phyloP scores from a whole-genome alignment of 2,888 invertebrate genomes.

The Eristalis arbustorum region DNA sequence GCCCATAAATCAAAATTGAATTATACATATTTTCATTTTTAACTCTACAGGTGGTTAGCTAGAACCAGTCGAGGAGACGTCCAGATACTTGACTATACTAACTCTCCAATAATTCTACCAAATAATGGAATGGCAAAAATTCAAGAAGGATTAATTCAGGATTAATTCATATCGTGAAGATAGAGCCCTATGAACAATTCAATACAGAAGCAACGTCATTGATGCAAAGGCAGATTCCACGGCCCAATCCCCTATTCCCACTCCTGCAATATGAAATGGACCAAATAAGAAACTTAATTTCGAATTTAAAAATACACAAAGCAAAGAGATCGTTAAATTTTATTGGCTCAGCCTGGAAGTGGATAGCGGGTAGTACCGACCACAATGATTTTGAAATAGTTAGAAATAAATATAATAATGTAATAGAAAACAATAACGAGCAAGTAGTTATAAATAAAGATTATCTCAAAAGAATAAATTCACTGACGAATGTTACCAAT shows the following conservation, averaged over 20 bases:
- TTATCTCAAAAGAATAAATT: background rate
- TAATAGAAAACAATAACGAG: background rate
- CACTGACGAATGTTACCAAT: background rate
- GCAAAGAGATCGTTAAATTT: background rate
- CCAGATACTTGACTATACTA: background rate
- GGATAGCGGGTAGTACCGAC: background rate
- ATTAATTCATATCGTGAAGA: background rate
- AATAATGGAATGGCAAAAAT: background rate
- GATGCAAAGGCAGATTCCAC: background rate
- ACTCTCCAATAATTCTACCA: background rate
- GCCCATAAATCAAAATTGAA: background rate
- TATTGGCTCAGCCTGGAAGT: background rate
- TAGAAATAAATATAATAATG: background rate
- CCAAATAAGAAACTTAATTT: background rate
- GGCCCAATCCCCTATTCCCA: background rate
- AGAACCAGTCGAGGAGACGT: background rate
- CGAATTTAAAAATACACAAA: background rate
- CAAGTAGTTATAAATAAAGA: background rate
- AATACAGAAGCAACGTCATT: background rate
- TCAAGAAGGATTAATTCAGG: background rate
- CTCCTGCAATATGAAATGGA: background rate
- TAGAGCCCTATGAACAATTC: background rate
- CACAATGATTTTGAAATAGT: background rate
- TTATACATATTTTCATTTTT: background rate
- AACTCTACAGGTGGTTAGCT: background rate